Conservation (phyloP, 2,888 invertebrate genomes). For the Ochlodes sylvanus region DNA sequence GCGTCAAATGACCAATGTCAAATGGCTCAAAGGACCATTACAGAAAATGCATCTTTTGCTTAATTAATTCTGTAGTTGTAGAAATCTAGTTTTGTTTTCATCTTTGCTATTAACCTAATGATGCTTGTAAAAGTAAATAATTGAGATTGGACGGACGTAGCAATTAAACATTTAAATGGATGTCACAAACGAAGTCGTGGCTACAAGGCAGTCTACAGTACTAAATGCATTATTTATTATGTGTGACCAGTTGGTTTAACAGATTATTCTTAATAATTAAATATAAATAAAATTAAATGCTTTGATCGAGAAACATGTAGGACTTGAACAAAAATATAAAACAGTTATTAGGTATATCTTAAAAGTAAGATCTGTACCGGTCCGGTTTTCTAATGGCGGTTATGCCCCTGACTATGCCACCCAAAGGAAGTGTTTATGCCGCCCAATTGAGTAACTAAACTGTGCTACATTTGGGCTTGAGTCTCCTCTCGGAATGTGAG, state of each 20-base stretch:
- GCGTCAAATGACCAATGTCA: slow-evolving; percentile 10
- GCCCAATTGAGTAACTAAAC: too few species aligned
- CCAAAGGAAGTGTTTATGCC: too few species aligned
- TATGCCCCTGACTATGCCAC: too few species aligned
- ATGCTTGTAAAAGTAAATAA: slow-evolving; percentile 29
- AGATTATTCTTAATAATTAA: too few species aligned
- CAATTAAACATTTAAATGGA: slow-evolving; percentile 31
- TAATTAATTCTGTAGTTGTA: slow-evolving; percentile 28
- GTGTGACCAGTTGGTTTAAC: neutral
- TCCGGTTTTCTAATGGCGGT: too few species aligned
- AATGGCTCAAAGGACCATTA: slow-evolving; percentile 31
- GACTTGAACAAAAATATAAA: too few species aligned
- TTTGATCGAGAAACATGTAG: too few species aligned
- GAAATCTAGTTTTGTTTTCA: slow-evolving; percentile 31
- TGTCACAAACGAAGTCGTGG: slow-evolving; percentile 20
- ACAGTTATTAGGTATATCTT: too few species aligned
- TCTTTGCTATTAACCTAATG: slow-evolving; percentile 33
- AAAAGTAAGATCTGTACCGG: too few species aligned
- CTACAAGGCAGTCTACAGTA: neutral
- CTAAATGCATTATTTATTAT: neutral
- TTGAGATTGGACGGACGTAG: slow-evolving; percentile 10
- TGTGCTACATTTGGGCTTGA: too few species aligned
- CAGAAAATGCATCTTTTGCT: slow-evolving; percentile 28
- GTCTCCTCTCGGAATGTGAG: too few species aligned
- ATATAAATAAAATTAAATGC: too few species aligned